Evolutionary conservation across 2,113 vertebrate genomes (phyloP).

Genomic region (Benitochromis conjunctus): DNA sequence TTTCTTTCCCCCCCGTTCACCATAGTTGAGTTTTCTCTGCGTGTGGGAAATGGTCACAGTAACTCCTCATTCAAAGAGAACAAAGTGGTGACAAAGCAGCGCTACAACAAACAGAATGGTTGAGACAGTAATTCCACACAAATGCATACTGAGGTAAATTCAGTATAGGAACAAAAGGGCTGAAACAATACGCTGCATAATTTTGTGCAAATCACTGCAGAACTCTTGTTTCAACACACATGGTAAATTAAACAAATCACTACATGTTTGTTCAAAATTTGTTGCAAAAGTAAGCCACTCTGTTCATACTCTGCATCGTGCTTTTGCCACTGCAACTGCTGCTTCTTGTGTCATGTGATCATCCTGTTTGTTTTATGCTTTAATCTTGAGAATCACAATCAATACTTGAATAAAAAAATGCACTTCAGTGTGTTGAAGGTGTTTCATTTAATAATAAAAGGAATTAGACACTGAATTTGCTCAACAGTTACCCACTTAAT

Average conservation of each 20-base stretch:
- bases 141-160: slow-evolving; percentile 13
- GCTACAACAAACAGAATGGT: slow-evolving; percentile 14
- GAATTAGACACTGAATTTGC: background rate
- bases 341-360: background rate
- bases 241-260: slow-evolving; percentile 11
- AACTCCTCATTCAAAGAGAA: slow-evolving; percentile 22
- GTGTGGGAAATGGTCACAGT: slow-evolving; percentile 49
- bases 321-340: background rate
- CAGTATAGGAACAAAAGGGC: slow-evolving; percentile 23
- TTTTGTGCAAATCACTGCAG: slow-evolving; percentile 5
- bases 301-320: background rate
- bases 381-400: background rate
- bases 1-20: slow-evolving; percentile 16
- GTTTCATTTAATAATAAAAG: background rate
- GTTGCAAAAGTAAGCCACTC: background rate
- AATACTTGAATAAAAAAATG: background rate
- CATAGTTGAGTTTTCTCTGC: slow-evolving; percentile 53
- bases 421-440: background rate
- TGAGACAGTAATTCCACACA: slow-evolving; percentile 40
- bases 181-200: background rate
- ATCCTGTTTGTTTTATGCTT: background rate
- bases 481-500: background rate
- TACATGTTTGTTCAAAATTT: background rate
- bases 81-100: slow-evolving; percentile 15
- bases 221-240: background rate